A percentile compares a stretch with the other conserved stretches of the same genome.
Evolutionary conservation across 2,797 vertebrate genomes (phyloP).

Genomic region (Prionace glauca): DNA sequence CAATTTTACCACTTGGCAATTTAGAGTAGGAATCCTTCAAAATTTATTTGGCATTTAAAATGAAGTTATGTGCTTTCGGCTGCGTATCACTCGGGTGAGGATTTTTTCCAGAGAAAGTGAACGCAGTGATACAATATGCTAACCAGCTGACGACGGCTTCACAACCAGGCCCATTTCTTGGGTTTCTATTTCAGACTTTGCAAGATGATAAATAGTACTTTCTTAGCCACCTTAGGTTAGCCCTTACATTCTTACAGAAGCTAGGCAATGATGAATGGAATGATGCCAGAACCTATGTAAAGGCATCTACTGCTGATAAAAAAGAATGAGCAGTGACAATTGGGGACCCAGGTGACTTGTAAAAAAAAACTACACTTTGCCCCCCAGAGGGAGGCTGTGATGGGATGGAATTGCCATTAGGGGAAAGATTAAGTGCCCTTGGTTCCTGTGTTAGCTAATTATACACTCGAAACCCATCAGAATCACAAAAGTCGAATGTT

Average conservation of each 20-base stretch:
- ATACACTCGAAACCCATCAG: constrained; percentile 78
- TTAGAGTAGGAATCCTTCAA: constrained; percentile 1
- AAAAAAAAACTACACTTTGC: constrained; percentile 74
- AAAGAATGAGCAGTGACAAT: constrained; percentile 77
- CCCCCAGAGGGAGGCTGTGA: constrained; percentile 67
- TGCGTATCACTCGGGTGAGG: neutral
- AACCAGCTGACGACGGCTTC: neutral
- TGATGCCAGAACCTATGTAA: constrained; percentile 68
- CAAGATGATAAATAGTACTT: constrained; percentile 69
- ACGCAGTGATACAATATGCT: neutral
- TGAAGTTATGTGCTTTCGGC: constrained; percentile 3
- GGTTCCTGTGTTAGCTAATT: constrained; percentile 84
- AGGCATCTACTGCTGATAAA: constrained; percentile 69
- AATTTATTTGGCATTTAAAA: constrained; percentile 19
- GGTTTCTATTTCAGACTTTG: constrained; percentile 27
- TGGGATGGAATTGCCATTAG: constrained; percentile 81
- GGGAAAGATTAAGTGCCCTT: constrained; percentile 85
- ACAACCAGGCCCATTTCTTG: constrained; percentile 18
- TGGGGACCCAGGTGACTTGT: constrained; percentile 72
- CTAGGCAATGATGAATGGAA: constrained; percentile 77
- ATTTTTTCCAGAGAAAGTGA: neutral
- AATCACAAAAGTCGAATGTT: constrained; percentile 58
- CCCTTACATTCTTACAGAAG: constrained; percentile 75
- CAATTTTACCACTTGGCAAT: constrained; percentile 21
- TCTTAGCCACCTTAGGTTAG: constrained; percentile 59